phyloP scores from a whole-genome alignment of 2,113 vertebrate genomes.

The Paedocypris sp. region DNA sequence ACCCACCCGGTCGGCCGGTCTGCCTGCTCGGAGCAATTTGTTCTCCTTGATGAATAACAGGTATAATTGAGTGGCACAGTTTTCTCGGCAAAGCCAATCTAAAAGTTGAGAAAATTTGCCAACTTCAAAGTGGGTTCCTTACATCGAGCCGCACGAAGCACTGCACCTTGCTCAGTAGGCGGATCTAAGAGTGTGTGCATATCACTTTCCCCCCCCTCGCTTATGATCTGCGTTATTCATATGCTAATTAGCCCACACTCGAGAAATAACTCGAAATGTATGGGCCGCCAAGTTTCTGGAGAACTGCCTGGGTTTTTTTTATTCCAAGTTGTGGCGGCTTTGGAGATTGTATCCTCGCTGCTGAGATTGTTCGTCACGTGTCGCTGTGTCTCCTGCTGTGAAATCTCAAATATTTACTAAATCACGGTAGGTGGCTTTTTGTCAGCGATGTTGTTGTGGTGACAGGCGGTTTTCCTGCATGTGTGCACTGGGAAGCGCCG shows the following conservation, averaged over 20 bases:
- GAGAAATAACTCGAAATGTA: not conserved
- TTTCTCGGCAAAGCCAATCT: conserved; percentile 10
- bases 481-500: conserved; percentile 24
- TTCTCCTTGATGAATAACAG: conserved; percentile 29
- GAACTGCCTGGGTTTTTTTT: too few species aligned
- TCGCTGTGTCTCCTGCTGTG: conserved; percentile 3
- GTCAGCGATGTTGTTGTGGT: conserved; percentile 14
- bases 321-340: too few species aligned
- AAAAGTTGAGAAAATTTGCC: conserved; percentile 2
- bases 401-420: conserved; percentile 22
- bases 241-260: conserved; percentile 2
- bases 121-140: not conserved
- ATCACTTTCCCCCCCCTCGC: not conserved
- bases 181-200: not conserved
- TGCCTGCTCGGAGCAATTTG: conserved; percentile 24
- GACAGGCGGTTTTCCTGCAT: conserved; percentile 30
- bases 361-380: not conserved
- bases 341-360: too few species aligned
- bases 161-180: not conserved
- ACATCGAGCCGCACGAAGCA: not conserved
- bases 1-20: conserved; percentile 15
- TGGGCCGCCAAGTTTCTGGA: too few species aligned
- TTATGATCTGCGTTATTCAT: conserved; percentile 8
- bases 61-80: conserved; percentile 31
- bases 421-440: conserved; percentile 25